These are phyloP conservation scores for Cryptoprocta ferox DNA, from an alignment of 2,797 vertebrate genomes.

Conservation along the genomic window DNA sequence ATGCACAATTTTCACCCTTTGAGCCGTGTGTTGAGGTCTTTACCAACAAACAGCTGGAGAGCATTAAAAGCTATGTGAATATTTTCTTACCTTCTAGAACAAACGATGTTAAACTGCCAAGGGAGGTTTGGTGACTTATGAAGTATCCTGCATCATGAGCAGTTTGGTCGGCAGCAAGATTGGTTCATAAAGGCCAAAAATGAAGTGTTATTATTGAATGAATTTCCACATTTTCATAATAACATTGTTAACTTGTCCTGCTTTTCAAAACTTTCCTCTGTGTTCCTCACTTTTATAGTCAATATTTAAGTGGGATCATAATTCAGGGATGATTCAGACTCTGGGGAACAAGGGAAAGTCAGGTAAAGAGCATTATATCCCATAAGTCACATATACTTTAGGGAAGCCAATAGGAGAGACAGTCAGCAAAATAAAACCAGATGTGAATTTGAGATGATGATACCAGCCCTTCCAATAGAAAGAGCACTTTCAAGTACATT, in stretches of 20 bases:
- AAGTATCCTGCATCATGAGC: slow-evolving; percentile 51
- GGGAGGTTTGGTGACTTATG: slow-evolving; percentile 54
- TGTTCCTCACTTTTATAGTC: slow-evolving; percentile 50
- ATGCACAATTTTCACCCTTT: slow-evolving; percentile 1
- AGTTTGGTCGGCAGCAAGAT: background rate
- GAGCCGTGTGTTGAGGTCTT: background rate
- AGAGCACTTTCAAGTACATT: slow-evolving; percentile 59
- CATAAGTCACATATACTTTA: slow-evolving; percentile 46
- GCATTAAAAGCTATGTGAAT: slow-evolving; percentile 56
- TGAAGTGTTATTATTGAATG: slow-evolving; percentile 60
- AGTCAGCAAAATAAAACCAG: slow-evolving; percentile 76
- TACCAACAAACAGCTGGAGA: slow-evolving; percentile 66
- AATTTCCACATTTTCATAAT: slow-evolving; percentile 53
- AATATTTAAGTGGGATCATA: slow-evolving; percentile 59
- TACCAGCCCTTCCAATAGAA: slow-evolving; percentile 63
- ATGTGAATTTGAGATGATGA: slow-evolving; percentile 67
- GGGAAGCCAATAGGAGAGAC: slow-evolving; percentile 50
- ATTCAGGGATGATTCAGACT: slow-evolving; percentile 38
- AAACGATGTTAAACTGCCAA: slow-evolving; percentile 63
- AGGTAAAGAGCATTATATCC: slow-evolving; percentile 49
- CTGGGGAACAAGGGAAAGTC: slow-evolving; percentile 52
- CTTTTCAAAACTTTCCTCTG: slow-evolving; percentile 57
- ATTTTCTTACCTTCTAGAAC: slow-evolving; percentile 56
- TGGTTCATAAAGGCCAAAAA: slow-evolving; percentile 37
- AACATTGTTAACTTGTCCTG: background rate